Conservation (phyloP, 2,797 vertebrate genomes). For the Delichon dasypus region DNA sequence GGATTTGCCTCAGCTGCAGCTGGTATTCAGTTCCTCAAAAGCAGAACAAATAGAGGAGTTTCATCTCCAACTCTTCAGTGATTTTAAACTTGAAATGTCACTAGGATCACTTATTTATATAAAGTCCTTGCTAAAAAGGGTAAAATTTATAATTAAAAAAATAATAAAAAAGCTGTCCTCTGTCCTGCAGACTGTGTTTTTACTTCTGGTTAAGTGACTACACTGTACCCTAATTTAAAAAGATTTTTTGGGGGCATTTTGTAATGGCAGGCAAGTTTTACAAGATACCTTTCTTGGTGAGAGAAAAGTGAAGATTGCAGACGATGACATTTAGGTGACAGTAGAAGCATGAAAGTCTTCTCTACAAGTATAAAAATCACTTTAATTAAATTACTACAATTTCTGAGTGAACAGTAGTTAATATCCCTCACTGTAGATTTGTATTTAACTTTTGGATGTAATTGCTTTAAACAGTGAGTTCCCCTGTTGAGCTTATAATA, state of each 20-base stretch:
- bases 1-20: not conserved
- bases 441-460: constrained; percentile 27
- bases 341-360: not conserved
- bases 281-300: not conserved
- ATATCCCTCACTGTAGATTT: not conserved
- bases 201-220: not conserved
- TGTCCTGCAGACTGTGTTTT: not conserved
- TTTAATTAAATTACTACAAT: not conserved
- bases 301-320: not conserved
- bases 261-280: not conserved
- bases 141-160: not conserved
- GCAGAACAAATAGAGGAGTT: not conserved
- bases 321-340: not conserved
- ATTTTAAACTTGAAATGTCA: not conserved
- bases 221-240: not conserved
- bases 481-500: constrained; percentile 94
- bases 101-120: not conserved
- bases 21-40: not conserved
- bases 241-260: not conserved
- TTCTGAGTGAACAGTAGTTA: not conserved
- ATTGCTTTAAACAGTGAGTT: constrained; percentile 84
- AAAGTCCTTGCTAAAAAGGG: constrained; percentile 1
- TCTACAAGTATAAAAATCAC: not conserved
- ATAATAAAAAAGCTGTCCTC: not conserved
- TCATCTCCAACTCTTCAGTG: not conserved